phyloP scores from a whole-genome alignment of 2,888 invertebrate species.

The Deroplatys truncata region DNA sequence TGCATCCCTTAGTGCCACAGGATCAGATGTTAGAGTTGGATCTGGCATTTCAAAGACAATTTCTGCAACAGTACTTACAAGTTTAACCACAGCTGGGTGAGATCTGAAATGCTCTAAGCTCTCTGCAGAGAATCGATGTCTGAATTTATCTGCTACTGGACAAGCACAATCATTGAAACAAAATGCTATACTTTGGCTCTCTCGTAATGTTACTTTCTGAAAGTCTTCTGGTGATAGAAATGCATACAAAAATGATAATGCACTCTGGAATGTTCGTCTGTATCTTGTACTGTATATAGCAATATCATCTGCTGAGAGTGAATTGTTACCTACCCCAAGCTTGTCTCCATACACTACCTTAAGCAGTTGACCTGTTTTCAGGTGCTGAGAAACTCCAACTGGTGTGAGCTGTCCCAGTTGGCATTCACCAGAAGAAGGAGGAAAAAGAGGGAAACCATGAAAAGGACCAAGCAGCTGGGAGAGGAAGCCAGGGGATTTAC shows the following conservation, averaged over 20 bases:
- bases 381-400: conserved; percentile 65
- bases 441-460: conserved; percentile 77
- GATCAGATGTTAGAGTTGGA: conserved; percentile 57
- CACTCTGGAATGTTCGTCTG: conserved; percentile 86
- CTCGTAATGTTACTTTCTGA: conserved; percentile 53
- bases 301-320: conserved; percentile 53
- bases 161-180: conserved; percentile 86
- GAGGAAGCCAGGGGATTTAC: conserved; percentile 37
- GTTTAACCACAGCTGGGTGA: conserved; percentile 68
- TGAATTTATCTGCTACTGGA: conserved; percentile 59
- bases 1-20: conserved; percentile 73
- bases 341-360: conserved; percentile 54
- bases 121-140: conserved; percentile 47
- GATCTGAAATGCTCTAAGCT: conserved; percentile 62
- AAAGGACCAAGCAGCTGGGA: conserved; percentile 74
- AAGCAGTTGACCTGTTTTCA: conserved; percentile 70
- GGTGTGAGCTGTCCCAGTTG: conserved; percentile 80
- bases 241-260: conserved; percentile 71
- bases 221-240: conserved; percentile 65
- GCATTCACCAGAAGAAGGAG: conserved; percentile 63
- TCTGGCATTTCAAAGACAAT: conserved; percentile 64
- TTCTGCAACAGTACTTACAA: conserved; percentile 62
- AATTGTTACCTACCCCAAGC: conserved; percentile 45
- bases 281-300: conserved; percentile 78
- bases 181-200: conserved; percentile 77